Base-by-base conservation (phyloP, 2,113 vertebrate species). In the Thinocorus orbignyianus region DNA sequence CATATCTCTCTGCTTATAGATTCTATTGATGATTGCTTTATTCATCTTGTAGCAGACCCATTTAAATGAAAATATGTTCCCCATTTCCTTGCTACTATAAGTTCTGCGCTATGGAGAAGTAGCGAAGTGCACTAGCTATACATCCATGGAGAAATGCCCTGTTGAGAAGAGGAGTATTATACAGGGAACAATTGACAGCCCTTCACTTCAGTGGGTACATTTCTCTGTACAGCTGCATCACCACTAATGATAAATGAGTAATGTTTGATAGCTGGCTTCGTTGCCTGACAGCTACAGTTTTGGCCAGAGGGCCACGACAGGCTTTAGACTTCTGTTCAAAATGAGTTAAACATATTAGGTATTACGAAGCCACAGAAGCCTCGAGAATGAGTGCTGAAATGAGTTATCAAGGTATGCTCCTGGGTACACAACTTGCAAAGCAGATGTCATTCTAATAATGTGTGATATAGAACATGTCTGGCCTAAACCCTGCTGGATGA, bases 401-500 rank as follows among this genome's bases (percentile, higher is more conserved):
- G 95, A 98, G 98, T 98, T 98, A 98, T 98, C 98, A 97, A 97
- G 98, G 98, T 98, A 98, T 98, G 98, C 98, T 98, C 98, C 97
- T 97, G 98, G 98, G 98, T 98, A 98, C 98, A 98, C 97, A 98
- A 98, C 98, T 98, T 98, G 98, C 98, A 98, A 98, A 98, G 98
- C 98, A 98, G 98, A 99, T 98, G 99, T 99, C 98, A 99, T 98
- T 99, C 99, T 99, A 99, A 99, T 99, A 99, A 99, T 98, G 98
- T 98, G 98, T 98, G 98, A 98, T 99, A 98, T 98, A 98, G 98
- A 98, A 98, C 98, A 98, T 97, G 97, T 98, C 98, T 98, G 98
- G 97, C 97, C 98, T 99, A 98, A 99, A 99, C 98, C 98, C 97
- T 97, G 98, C 93, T 96, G 98, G 98, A 99, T 99, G 98, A 99